Percentiles rank a stretch among this genome's conserved stretches.
phyloP scores from a whole-genome alignment of 2,888 invertebrate genomes.

The Ariolimax columbianus region DNA sequence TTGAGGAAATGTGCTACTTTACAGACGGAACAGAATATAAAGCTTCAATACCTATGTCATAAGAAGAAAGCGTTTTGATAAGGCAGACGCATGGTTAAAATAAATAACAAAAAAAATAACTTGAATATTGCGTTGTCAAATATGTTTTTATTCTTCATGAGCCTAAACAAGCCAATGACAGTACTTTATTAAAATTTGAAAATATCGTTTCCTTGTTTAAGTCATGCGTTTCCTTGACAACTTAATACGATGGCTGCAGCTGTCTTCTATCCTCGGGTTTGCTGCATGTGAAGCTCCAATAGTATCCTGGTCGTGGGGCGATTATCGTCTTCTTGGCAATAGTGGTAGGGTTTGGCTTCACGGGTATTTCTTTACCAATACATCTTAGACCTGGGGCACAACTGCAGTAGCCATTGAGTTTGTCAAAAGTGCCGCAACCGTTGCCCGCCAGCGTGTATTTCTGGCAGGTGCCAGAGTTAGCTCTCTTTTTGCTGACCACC shows the following conservation, averaged over 20 bases:
- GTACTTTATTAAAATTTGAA: not conserved
- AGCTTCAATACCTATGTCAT: too few relatives aligned
- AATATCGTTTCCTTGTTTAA: too few relatives aligned
- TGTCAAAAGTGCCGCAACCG: slow-evolving; percentile 1
- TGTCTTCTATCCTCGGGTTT: not conserved
- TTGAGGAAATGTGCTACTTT: too few relatives aligned
- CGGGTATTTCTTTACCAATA: slow-evolving; percentile 2
- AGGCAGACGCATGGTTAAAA: too few relatives aligned
- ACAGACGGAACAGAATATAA: too few relatives aligned
- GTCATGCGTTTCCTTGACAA: too few relatives aligned
- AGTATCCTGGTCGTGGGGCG: slow-evolving; percentile 50
- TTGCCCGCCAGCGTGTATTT: not conserved
- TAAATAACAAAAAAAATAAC: too few relatives aligned
- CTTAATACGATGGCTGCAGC: not conserved
- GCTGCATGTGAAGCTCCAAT: not conserved
- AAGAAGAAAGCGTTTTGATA: too few relatives aligned
- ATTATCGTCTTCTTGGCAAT: slow-evolving; percentile 8
- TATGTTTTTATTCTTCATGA: too few relatives aligned
- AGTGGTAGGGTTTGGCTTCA: not conserved
- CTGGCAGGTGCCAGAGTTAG: slow-evolving; percentile 40
- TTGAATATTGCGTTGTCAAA: too few relatives aligned
- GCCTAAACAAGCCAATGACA: too few relatives aligned
- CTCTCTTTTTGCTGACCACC: slow-evolving; percentile 40
- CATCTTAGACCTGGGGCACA: slow-evolving; percentile 51
- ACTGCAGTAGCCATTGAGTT: slow-evolving; percentile 55